Evolutionary conservation across 2,797 vertebrate genomes (phyloP).

Genomic region (Ptychadena robeensis): DNA sequence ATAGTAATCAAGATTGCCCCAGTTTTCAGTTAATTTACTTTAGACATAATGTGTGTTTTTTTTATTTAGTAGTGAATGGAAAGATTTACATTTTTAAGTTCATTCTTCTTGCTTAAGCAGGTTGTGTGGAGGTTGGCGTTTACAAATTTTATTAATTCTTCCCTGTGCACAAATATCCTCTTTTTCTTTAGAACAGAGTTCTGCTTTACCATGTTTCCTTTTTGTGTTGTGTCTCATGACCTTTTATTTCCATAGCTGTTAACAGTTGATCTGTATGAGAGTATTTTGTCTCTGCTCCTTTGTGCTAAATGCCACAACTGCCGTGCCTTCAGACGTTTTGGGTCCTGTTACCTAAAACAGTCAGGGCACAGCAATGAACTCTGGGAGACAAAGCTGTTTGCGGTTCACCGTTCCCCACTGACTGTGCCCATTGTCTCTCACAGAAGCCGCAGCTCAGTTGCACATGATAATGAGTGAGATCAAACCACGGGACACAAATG

Average conservation of each 20-base stretch:
- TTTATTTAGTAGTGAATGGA: too few species aligned
- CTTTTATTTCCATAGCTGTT: slow-evolving; percentile 2
- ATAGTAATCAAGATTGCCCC: too few species aligned
- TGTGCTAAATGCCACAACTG: not conserved
- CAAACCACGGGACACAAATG: slow-evolving; percentile 91
- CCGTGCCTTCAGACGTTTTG: slow-evolving; percentile 3
- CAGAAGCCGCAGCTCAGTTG: slow-evolving; percentile 83
- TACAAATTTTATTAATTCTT: too few species aligned
- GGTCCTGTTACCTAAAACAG: slow-evolving; percentile 37
- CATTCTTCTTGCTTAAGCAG: too few species aligned
- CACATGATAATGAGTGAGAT: slow-evolving; percentile 91
- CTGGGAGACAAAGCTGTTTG: slow-evolving; percentile 23
- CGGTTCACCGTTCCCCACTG: not conserved
- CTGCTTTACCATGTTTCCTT: not conserved
- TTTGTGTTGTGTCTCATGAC: not conserved
- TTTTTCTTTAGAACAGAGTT: not conserved
- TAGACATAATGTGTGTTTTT: too few species aligned
- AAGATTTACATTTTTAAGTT: too few species aligned
- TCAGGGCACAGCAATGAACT: slow-evolving; percentile 11
- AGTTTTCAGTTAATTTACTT: too few species aligned
- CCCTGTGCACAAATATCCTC: too few species aligned
- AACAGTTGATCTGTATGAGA: not conserved
- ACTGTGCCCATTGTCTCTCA: slow-evolving; percentile 28
- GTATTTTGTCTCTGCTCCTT: not conserved
- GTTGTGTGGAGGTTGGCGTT: too few species aligned